These are phyloP conservation scores for Marmota monax DNA, from an alignment of 2,113 vertebrate species.

Conservation along the genomic window DNA sequence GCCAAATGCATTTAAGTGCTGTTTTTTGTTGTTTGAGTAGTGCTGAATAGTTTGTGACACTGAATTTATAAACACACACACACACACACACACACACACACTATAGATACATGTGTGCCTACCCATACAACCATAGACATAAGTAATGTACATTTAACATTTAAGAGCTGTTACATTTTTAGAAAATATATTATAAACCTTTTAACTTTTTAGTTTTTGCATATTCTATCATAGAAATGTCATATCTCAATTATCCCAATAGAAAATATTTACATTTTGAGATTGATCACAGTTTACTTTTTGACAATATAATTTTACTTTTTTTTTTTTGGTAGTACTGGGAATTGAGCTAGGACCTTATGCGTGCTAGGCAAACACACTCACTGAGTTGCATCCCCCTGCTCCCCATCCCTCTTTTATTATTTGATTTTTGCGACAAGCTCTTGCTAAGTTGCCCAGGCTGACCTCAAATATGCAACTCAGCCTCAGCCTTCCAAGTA, in stretches of 20 bases:
- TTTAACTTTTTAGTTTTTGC: constrained; percentile 23
- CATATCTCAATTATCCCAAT: background rate
- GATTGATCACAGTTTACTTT: constrained; percentile 21
- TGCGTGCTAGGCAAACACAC: background rate
- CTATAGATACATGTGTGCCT: no score
- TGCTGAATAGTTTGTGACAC: background rate
- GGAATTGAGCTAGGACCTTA: background rate
- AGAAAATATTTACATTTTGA: constrained; percentile 24
- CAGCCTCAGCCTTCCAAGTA: background rate
- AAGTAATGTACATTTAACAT: no score
- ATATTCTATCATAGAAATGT: background rate
- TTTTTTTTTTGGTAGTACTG: background rate
- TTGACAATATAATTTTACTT: constrained; percentile 5
- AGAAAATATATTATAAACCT: background rate
- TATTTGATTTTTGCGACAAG: background rate
- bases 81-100: background rate
- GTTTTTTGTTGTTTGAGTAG: background rate
- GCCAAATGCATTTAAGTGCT: background rate
- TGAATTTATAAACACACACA: background rate
- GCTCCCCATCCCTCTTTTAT: background rate
- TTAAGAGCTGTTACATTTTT: background rate
- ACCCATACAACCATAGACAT: background rate
- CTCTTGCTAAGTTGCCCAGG: background rate
- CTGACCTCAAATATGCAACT: background rate
- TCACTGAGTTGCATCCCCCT: background rate